Evolutionary conservation across 2,797 vertebrate genomes (phyloP).

Genomic region (Numenius phaeopus): DNA sequence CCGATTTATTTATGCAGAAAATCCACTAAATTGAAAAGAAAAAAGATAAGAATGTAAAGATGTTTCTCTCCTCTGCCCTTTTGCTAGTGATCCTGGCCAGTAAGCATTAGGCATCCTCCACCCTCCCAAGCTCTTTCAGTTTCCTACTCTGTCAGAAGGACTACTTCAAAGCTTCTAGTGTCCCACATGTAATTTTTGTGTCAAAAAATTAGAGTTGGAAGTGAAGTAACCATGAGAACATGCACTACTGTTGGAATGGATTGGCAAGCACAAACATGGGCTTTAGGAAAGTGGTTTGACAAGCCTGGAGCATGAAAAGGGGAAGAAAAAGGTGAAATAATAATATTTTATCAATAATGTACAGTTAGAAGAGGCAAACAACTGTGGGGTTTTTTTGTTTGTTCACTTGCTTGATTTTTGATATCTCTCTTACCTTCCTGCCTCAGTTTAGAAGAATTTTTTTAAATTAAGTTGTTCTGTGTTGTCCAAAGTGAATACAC

Average conservation of each 20-base stretch:
- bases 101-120: not conserved
- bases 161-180: not conserved
- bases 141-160: not conserved
- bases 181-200: not conserved
- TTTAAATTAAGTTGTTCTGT: not conserved
- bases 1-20: not conserved
- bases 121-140: not conserved
- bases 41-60: not conserved
- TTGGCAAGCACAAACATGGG: not conserved
- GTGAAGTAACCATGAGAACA: not conserved
- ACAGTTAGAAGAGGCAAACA: not conserved
- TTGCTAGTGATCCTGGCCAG: not conserved
- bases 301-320: not conserved
- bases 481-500: not conserved
- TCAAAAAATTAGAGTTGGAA: not conserved
- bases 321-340: not conserved
- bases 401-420: not conserved
- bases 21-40: not conserved
- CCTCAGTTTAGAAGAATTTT: not conserved
- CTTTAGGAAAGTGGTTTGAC: not conserved
- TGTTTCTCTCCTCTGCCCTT: not conserved
- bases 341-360: not conserved
- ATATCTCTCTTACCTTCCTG: not conserved
- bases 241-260: not conserved
- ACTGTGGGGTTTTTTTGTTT: not conserved